Conservation (phyloP, 2,797 vertebrate genomes). For the Gymnodraco acuticeps region DNA sequence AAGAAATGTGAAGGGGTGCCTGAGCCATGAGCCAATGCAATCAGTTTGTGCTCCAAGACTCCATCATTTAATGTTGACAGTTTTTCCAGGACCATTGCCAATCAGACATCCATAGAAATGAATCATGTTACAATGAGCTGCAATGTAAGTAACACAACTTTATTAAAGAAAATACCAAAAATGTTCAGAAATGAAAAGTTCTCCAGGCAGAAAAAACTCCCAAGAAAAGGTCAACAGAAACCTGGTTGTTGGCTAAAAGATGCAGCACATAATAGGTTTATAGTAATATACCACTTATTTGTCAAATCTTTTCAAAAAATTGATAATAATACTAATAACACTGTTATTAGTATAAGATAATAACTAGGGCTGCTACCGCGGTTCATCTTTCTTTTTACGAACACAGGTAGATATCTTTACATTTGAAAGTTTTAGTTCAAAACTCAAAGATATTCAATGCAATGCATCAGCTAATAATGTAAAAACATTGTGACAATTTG, state of each 20-base stretch:
- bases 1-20: conserved; percentile 29
- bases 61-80: conserved; percentile 1
- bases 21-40: conserved; percentile 17
- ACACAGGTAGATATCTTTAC: background rate
- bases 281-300: background rate
- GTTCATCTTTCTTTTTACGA: background rate
- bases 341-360: background rate
- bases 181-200: no score
- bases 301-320: background rate
- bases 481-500: background rate
- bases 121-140: background rate
- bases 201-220: background rate
- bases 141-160: conserved; percentile 11
- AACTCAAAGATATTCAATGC: background rate
- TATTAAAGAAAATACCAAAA: conserved; percentile 3
- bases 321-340: background rate
- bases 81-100: background rate
- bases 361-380: background rate
- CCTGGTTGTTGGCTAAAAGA: background rate
- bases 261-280: background rate
- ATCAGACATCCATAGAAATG: background rate
- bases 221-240: background rate
- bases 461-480: background rate
- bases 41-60: conserved; percentile 11
- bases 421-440: background rate